phyloP scores from a whole-genome alignment of 2,797 vertebrate species.

The Nothura maculosa region DNA sequence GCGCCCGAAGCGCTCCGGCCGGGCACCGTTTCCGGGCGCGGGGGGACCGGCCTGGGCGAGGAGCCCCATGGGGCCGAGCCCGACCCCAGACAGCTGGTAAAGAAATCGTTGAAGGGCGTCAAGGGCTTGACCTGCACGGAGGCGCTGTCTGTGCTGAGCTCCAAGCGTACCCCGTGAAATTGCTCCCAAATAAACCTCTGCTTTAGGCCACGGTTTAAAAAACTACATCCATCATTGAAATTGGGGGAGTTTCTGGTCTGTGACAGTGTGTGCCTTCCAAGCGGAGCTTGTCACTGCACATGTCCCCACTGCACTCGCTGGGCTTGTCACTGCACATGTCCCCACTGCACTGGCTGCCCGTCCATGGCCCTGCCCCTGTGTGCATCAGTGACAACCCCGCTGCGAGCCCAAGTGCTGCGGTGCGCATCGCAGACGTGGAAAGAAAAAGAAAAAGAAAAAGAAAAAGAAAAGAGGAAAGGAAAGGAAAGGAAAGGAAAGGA shows the following conservation, averaged over 20 bases:
- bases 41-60: background rate
- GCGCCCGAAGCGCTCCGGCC: background rate
- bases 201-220: rapidly evolving
- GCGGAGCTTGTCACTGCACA: background rate
- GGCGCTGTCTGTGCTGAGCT: no score
- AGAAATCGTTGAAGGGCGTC: rapidly evolving
- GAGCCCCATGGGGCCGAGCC: no score
- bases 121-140: rapidly evolving
- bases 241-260: no score
- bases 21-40: background rate
- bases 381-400: rapidly evolving
- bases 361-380: rapidly evolving
- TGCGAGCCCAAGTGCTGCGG: no score
- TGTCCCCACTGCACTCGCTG: rapidly evolving
- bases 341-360: rapidly evolving
- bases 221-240: rapidly evolving
- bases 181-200: rapidly evolving
- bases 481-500: no score
- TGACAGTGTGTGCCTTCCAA: rapidly evolving
- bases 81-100: no score
- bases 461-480: no score
- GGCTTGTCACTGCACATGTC: rapidly evolving
- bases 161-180: rapidly evolving
- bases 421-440: no score
- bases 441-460: no score